Evolutionary conservation across 2,888 invertebrate genomes (phyloP).

Genomic region (Nemurella pictetii): DNA sequence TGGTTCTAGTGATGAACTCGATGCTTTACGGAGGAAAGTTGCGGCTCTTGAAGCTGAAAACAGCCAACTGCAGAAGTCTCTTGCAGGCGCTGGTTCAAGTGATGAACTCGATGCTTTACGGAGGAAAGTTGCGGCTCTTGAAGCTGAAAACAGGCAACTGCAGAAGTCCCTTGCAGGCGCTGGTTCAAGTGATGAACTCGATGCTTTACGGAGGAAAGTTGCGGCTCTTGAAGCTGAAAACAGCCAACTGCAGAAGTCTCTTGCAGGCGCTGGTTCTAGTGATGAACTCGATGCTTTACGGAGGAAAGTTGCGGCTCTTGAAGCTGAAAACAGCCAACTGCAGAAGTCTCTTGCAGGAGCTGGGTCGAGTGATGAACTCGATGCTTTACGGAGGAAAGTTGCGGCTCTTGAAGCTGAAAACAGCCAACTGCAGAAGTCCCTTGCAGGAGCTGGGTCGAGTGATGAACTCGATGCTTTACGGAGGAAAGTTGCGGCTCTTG

Average conservation of each 20-base stretch:
- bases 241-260: background rate
- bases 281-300: background rate
- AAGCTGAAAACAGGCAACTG: background rate
- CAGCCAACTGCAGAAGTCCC: too few relatives aligned
- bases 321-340: too few relatives aligned
- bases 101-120: background rate
- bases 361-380: background rate
- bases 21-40: background rate
- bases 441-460: too few relatives aligned
- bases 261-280: background rate
- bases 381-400: too few relatives aligned
- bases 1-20: background rate
- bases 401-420: too few relatives aligned
- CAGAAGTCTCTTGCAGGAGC: too few relatives aligned
- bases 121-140: background rate
- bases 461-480: too few relatives aligned
- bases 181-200: background rate
- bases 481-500: too few relatives aligned
- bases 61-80: background rate
- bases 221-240: background rate
- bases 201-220: background rate
- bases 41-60: background rate
- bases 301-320: background rate
- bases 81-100: background rate
- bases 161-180: background rate